Percentiles rank a stretch among this genome's conserved stretches.
phyloP scores from a whole-genome alignment of 37 sponge, comb jelly and placozoan species.

The Cliona cf. orientalis region DNA sequence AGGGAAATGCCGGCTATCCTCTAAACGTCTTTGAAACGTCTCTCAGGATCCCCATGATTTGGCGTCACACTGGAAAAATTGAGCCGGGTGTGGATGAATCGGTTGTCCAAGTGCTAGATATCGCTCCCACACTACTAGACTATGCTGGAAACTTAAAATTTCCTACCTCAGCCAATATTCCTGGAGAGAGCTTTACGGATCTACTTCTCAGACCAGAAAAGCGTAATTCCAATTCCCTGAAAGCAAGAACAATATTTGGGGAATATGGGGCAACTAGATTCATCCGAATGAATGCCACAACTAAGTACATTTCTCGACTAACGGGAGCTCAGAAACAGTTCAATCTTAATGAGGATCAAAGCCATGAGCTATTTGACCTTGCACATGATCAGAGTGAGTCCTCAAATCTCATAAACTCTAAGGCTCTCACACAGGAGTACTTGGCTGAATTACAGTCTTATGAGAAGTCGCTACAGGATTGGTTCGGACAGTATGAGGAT shows the following conservation, averaged over 20 bases:
- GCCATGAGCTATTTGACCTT: slow-evolving; percentile 60
- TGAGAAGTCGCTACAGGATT: slow-evolving; percentile 35
- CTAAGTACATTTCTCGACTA: slow-evolving; percentile 53
- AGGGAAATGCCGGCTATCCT: slow-evolving; percentile 83
- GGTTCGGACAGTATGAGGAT: slow-evolving; percentile 70
- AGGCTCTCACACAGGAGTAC: background rate
- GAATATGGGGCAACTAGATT: slow-evolving; percentile 73
- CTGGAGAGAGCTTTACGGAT: slow-evolving; percentile 57
- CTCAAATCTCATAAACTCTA: slow-evolving; percentile 15
- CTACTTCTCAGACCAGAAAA: slow-evolving; percentile 22
- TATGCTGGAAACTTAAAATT: slow-evolving; percentile 64
- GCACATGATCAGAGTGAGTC: slow-evolving; percentile 50
- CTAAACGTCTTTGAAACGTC: slow-evolving; percentile 86
- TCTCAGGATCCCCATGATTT: slow-evolving; percentile 69
- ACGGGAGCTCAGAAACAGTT: slow-evolving; percentile 60
- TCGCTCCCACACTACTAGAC: slow-evolving; percentile 73
- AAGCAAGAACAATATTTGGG: slow-evolving; percentile 55
- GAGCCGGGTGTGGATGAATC: slow-evolving; percentile 55
- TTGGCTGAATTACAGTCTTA: background rate
- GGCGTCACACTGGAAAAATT: slow-evolving; percentile 55
- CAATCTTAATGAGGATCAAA: no score
- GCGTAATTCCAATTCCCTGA: slow-evolving; percentile 7
- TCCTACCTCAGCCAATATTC: slow-evolving; percentile 21
- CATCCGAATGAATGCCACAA: slow-evolving; percentile 13
- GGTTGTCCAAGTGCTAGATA: slow-evolving; percentile 67